These are phyloP conservation scores for Hylaeus anthracinus DNA, from an alignment of 1,140 invertebrate species.

Conservation along the genomic window DNA sequence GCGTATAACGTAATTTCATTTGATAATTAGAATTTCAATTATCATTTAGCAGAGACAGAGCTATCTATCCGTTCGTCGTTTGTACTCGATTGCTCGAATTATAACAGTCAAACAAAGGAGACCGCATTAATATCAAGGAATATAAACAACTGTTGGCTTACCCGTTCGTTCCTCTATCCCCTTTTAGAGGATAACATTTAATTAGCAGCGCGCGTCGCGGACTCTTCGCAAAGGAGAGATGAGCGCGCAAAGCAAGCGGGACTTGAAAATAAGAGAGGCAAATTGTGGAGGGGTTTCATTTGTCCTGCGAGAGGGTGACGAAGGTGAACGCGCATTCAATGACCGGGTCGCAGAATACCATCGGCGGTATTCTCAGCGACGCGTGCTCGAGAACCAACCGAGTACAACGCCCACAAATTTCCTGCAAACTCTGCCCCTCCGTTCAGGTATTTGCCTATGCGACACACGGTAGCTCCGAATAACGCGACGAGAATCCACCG, in stretches of 20 bases:
- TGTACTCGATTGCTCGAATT: no score
- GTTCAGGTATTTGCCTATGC: neutral
- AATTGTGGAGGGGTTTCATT: neutral
- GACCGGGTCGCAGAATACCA: conserved; percentile 19
- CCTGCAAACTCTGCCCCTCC: conserved; percentile 25
- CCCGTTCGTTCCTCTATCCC: no score
- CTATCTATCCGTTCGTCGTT: no score
- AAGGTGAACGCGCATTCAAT: neutral
- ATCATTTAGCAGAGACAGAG: no score
- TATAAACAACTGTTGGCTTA: no score
- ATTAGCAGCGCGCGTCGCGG: no score
- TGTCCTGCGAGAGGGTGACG: neutral
- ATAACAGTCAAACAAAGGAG: no score
- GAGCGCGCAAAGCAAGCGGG: neutral
- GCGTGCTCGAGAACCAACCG: conserved; percentile 27
- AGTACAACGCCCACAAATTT: conserved; percentile 47
- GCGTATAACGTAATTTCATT: no score
- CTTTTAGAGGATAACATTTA: no score
- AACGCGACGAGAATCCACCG: neutral
- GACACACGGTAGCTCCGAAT: neutral
- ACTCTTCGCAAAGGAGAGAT: no score
- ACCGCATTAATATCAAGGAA: no score
- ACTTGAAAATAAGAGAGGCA: neutral
- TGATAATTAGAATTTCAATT: no score
- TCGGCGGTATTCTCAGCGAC: conserved; percentile 39